Evolutionary conservation across 2,888 invertebrate species (phyloP).

Genomic region (Plebejus anna): DNA sequence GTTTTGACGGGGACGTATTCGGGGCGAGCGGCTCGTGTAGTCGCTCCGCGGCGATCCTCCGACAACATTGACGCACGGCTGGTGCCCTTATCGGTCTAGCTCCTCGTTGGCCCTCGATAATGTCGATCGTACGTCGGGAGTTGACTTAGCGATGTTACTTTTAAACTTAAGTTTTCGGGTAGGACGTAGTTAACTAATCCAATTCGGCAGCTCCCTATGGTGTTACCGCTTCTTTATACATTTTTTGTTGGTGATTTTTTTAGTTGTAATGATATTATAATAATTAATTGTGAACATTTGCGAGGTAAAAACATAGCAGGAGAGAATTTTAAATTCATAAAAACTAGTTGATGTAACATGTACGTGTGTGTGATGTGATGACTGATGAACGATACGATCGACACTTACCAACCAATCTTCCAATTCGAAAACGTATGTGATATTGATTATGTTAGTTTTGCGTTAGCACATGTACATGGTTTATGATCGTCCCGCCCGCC

Average conservation of each 20-base stretch:
- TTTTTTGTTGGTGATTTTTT: background rate
- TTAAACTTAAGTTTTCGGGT: background rate
- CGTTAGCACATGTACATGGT: background rate
- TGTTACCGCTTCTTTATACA: background rate
- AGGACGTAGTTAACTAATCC: background rate
- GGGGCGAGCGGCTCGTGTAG: background rate
- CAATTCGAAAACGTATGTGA: conserved; percentile 27
- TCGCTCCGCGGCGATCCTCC: background rate
- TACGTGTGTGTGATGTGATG: background rate
- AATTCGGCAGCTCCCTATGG: background rate
- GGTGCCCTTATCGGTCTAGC: background rate
- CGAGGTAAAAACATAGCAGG: background rate
- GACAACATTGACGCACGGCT: conserved; percentile 6
- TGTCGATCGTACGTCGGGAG: background rate
- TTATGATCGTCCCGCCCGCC: background rate
- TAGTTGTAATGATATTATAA: background rate
- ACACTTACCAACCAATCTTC: conserved; percentile 9
- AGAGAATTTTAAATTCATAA: background rate
- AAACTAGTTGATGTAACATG: background rate
- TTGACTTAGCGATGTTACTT: background rate
- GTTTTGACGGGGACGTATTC: background rate
- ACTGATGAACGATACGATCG: conserved; percentile 8
- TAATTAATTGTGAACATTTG: background rate
- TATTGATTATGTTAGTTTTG: conserved; percentile 24
- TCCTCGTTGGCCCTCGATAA: background rate